These are phyloP conservation scores for Subacronicta megacephala DNA, from an alignment of 2,888 invertebrate genomes.

Conservation along the genomic window DNA sequence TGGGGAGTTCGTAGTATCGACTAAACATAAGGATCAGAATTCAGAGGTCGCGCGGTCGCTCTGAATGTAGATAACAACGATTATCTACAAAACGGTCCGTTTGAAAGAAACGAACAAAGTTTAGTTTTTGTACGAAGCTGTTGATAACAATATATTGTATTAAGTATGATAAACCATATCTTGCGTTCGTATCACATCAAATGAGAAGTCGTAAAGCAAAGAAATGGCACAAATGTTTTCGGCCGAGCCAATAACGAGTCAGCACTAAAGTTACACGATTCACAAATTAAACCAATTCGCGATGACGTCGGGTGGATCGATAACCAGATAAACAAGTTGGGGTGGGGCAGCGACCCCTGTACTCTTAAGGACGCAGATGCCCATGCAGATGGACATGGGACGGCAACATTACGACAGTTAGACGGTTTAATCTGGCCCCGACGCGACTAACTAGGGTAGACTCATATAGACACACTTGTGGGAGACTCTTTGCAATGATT, in stretches of 20 bases:
- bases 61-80: slow-evolving; percentile 46
- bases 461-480: slow-evolving; percentile 53
- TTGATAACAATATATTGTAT: not conserved
- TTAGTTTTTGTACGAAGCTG: not conserved
- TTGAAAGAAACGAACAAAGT: slow-evolving; percentile 10
- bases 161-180: too few relatives aligned
- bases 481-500: slow-evolving; percentile 44
- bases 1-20: slow-evolving; percentile 43
- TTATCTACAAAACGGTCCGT: slow-evolving; percentile 30
- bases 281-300: slow-evolving; percentile 68
- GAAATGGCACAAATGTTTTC: slow-evolving; percentile 31
- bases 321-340: slow-evolving; percentile 82
- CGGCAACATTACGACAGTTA: slow-evolving; percentile 67
- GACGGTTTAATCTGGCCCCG: slow-evolving; percentile 68
- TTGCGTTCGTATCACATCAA: not conserved
- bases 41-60: slow-evolving; percentile 47
- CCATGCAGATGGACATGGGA: slow-evolving; percentile 76
- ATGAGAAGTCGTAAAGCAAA: slow-evolving; percentile 9
- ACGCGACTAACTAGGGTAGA: slow-evolving; percentile 55
- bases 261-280: slow-evolving; percentile 57
- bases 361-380: slow-evolving; percentile 80
- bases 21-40: slow-evolving; percentile 49
- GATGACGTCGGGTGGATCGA: slow-evolving; percentile 73
- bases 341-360: slow-evolving; percentile 73
- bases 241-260: slow-evolving; percentile 44